Base-by-base conservation (phyloP, 2,888 invertebrate species). In the Lithodes maja region DNA sequence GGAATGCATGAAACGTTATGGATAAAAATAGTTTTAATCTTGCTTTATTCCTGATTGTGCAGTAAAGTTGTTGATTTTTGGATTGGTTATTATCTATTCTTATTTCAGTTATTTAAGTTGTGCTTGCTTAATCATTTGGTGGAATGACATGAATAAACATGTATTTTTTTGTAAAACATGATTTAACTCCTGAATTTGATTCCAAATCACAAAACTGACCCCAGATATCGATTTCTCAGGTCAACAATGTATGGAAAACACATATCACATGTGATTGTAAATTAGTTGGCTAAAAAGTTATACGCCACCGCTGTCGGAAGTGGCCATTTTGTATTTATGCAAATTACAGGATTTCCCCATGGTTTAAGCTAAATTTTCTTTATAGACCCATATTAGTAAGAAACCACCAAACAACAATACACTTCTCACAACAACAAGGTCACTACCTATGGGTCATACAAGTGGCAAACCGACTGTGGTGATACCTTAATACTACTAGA, bases 281-380 rank as follows among this genome's bases (percentile, higher is more conserved):
- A 33, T 33, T 33, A 33, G 33, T 33, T 33, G 33, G 33, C 33
- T 33, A 33, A 33, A 74, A 74, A n/a, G 74, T 74, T 74, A 74
- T 74, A 74, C n/a, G 1, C 74, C 33, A 74, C 74, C 74, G 74
- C 33, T 17, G 74, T 74, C 74, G n/a, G 61, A 61, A 61, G 61
- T 61, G 61, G 61, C 61, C 5, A 61, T 61, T 61, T 61, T 61
- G 74, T 7, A 74, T 74, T 74, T 17, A 74, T 74, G 5, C n/a
- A 74, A 74, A 74, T 74, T 74, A 74, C 74, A 74, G 74, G 74
- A 74, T 74, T 74, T 74, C 74, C 74, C 74, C 74, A 74, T 0
- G 74, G 74, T 74, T 74, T 61, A 61, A 61, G 61, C 61, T 61
- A 61, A 61, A 61, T 61, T 61, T 61, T 61, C 61, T 61, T 12